Evolutionary conservation across 2,797 vertebrate species (phyloP).

Genomic region (Myotis planiceps): DNA sequence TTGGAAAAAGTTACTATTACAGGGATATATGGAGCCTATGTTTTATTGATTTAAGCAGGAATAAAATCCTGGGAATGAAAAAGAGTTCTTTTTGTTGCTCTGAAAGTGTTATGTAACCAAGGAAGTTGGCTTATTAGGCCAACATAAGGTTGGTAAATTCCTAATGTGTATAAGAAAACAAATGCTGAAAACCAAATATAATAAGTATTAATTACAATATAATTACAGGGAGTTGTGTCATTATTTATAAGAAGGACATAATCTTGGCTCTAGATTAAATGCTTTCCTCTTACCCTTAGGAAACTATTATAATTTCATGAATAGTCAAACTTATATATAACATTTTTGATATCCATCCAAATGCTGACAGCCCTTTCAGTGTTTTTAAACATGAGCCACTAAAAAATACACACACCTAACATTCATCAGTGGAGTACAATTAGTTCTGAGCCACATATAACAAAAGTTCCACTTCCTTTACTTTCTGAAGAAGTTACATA

Average conservation of each 20-base stretch:
- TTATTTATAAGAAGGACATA: slow-evolving; percentile 38
- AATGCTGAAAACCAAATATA: slow-evolving; percentile 39
- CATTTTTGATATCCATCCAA: slow-evolving; percentile 51
- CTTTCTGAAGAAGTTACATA: not conserved
- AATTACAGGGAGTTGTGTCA: slow-evolving; percentile 2
- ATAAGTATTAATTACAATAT: slow-evolving; percentile 48
- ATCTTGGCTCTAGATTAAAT: slow-evolving; percentile 61
- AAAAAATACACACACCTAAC: not conserved
- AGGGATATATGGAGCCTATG: not conserved
- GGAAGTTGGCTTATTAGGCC: not conserved
- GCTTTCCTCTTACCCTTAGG: slow-evolving; percentile 10
- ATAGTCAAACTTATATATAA: slow-evolving; percentile 32
- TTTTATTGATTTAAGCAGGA: slow-evolving; percentile 35
- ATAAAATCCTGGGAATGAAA: not conserved
- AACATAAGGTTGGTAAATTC: slow-evolving; percentile 18
- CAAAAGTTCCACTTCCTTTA: slow-evolving; percentile 2
- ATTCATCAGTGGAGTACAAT: not conserved
- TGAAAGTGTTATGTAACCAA: not conserved
- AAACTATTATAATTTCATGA: slow-evolving; percentile 63
- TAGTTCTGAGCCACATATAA: slow-evolving; percentile 21
- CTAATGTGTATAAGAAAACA: slow-evolving; percentile 18
- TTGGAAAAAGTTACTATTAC: not conserved
- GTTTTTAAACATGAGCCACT: slow-evolving; percentile 45
- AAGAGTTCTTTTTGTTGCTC: not conserved
- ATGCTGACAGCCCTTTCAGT: slow-evolving; percentile 23